Base-by-base conservation (phyloP, 2,888 invertebrate genomes). In the Colletes collaris region DNA sequence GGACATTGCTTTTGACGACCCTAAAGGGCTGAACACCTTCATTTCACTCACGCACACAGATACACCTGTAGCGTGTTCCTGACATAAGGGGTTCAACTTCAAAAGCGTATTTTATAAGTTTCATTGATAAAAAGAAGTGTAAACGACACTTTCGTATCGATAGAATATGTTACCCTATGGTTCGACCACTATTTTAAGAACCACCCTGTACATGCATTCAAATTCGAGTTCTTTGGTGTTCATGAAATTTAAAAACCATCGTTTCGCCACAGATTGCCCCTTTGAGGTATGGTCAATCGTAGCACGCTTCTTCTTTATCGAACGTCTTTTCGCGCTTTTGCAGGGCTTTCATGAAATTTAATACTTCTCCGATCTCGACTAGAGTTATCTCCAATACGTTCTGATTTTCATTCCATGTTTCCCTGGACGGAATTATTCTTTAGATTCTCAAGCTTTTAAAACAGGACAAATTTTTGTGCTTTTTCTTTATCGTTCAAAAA, bases 261-360 rank as follows among this genome's bases (percentile, higher is more conserved):
- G n/a, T 46, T 46, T 8, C 76, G 59, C 63, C 52, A 75, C 75
- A 84, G 84, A 84, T 84, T 84, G 82, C 82, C 75, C 82, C 84
- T 84, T 84, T 84, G 82, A 84, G 82, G 71, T 76, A 72, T 80
- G 84, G 82, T 82, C 84, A 85, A 82, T 85, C 46, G 44, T 46
- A 46, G 7, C 44, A 10, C 10, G 55, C 50, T 44, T 64, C 74
- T 50, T 62, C 70, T 46, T 46, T 82, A 84, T 84, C 82, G 79
- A 77, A 76, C 76, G 66, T 67, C 67, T 70, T 69, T 35, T 59
- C 64, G 59, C 60, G 50, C 53, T 63, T 59, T 62, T 60, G 50
- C 64, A 46, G 56, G 27, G 64, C 71, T 84, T 84, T 80, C 85
- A 80, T 79, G 69, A 84, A 85, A 85, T 82, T 82, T 84, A 84